A percentile compares a stretch with the other conserved stretches of the same genome.
phyloP scores from a whole-genome alignment of 2,113 vertebrate genomes.

The Montifringilla adamsi region DNA sequence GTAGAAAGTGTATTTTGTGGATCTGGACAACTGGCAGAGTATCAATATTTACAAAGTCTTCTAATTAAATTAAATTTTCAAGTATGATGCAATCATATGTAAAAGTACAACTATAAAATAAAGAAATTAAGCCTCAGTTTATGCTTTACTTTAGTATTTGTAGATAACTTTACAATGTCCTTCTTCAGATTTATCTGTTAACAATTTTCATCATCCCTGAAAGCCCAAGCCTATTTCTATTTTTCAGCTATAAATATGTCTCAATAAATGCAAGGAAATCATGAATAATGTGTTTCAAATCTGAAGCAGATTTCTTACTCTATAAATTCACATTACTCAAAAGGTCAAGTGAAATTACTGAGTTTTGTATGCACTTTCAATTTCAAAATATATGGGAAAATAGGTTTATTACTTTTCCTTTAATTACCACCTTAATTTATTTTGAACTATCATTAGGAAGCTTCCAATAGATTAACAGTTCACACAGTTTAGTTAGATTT shows the following conservation, averaged over 20 bases:
- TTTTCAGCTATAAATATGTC: background rate
- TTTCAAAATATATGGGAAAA: background rate
- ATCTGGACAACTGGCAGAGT: background rate
- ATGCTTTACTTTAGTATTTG: background rate
- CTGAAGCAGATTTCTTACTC: background rate
- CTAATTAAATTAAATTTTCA: background rate
- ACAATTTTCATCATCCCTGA: background rate
- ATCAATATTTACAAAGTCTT: background rate
- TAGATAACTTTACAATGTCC: background rate
- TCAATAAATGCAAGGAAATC: background rate
- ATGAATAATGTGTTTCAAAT: background rate
- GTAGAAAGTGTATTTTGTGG: background rate
- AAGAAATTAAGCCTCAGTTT: background rate
- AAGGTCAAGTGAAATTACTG: background rate
- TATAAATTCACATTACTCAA: background rate
- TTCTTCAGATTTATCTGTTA: background rate
- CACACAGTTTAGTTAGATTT: background rate
- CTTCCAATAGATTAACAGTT: background rate
- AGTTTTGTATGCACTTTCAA: background rate
- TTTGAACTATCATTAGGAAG: background rate
- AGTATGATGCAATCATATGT: background rate
- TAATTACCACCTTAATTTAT: background rate
- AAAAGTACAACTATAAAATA: background rate
- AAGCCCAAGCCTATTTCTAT: background rate
- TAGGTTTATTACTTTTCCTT: background rate